Percentiles rank a stretch among this genome's conserved stretches.
phyloP scores from a whole-genome alignment of 1,140 invertebrate species.

The Batillaria attramentaria region DNA sequence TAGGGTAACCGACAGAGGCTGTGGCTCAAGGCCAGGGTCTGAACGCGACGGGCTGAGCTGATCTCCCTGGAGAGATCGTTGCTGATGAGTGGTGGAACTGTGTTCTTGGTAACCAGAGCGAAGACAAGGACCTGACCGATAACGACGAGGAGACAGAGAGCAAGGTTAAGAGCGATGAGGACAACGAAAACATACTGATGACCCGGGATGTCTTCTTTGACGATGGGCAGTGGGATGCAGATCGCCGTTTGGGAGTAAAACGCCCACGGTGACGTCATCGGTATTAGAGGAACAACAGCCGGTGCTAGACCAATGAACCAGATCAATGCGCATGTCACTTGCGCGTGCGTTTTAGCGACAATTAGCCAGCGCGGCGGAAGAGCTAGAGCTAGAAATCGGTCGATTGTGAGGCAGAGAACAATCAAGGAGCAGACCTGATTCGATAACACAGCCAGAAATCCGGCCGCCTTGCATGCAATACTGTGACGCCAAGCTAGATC shows the following conservation, averaged over 20 bases:
- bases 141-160: neutral
- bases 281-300: neutral
- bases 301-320: neutral
- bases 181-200: no score
- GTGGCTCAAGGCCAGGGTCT: neutral
- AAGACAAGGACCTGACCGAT: neutral
- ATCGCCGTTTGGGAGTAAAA: neutral
- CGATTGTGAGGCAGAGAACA: conserved; percentile 45
- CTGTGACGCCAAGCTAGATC: conserved; percentile 51
- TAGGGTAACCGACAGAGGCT: neutral
- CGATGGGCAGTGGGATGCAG: neutral
- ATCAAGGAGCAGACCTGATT: conserved; percentile 53
- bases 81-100: neutral
- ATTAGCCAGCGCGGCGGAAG: conserved; percentile 49
- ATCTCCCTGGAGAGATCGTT: neutral
- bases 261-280: neutral
- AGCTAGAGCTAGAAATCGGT: conserved; percentile 53
- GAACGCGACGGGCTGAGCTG: neutral
- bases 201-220: no score
- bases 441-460: conserved; percentile 54
- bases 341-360: conserved; percentile 10
- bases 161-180: no score
- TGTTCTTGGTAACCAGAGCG: no score
- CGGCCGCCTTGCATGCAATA: conserved; percentile 47
- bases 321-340: neutral